Evolutionary conservation across 2,888 invertebrate species (phyloP).

Genomic region (Pycnomerus fuliginosus): DNA sequence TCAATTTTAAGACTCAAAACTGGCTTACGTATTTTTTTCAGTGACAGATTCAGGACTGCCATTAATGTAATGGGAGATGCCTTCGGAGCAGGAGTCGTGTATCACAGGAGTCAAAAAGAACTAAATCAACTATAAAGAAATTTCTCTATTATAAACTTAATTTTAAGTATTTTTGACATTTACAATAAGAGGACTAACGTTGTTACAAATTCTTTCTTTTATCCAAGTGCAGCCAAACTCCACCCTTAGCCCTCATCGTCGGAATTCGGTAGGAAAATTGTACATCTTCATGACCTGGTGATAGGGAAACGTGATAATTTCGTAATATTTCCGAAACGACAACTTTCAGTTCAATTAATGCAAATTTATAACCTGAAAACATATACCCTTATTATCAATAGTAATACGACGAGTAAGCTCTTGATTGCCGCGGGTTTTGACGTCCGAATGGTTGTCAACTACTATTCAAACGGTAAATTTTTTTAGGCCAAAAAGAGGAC

Average conservation of each 20-base stretch:
- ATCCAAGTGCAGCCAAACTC: slow-evolving; percentile 58
- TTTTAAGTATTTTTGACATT: too few species aligned
- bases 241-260: slow-evolving; percentile 60
- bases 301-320: slow-evolving; percentile 54
- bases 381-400: too few species aligned
- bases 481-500: too few species aligned
- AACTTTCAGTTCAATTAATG: slow-evolving; percentile 62
- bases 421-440: too few species aligned
- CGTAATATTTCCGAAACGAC: slow-evolving; percentile 57
- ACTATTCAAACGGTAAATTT: too few species aligned
- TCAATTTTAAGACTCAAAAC: slow-evolving; percentile 1
- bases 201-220: slow-evolving; percentile 40
- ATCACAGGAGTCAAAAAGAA: slow-evolving; percentile 62
- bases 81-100: slow-evolving; percentile 72
- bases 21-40: slow-evolving; percentile 40
- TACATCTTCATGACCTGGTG: slow-evolving; percentile 55
- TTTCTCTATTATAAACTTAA: too few species aligned
- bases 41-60: slow-evolving; percentile 61
- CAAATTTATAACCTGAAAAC: slow-evolving; percentile 58
- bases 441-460: too few species aligned
- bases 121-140: slow-evolving; percentile 41
- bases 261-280: slow-evolving; percentile 56
- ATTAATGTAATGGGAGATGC: slow-evolving; percentile 76
- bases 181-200: too few species aligned
- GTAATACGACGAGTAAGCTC: too few species aligned